These are phyloP conservation scores for Caenorhabditis plicata DNA, from an alignment of 2,888 invertebrate species.

Conservation along the genomic window DNA sequence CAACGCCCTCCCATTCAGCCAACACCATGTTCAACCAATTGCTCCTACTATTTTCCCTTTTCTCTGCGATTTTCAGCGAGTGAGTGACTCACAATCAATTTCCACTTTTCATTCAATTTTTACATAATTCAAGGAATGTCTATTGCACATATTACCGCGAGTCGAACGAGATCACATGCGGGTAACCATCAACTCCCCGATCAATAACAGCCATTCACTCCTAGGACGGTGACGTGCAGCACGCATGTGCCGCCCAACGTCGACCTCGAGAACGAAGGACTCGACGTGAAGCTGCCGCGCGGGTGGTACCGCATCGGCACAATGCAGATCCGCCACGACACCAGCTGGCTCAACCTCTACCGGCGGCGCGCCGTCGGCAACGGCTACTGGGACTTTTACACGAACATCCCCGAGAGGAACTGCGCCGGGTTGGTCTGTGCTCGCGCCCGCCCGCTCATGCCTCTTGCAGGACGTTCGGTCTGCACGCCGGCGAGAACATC, in stretches of 20 bases:
- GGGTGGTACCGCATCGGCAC: constrained; percentile 64
- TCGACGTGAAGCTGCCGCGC: constrained; percentile 60
- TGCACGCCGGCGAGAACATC: constrained; percentile 63
- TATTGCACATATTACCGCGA: constrained; percentile 64
- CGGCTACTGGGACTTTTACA: constrained; percentile 65
- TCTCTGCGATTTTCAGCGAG: too few relatives aligned
- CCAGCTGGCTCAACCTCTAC: constrained; percentile 62
- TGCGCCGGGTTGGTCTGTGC: constrained; percentile 57
- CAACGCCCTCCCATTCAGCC: too few relatives aligned
- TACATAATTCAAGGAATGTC: constrained; percentile 59
- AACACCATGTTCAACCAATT: too few relatives aligned
- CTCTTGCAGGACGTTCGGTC: constrained; percentile 58
- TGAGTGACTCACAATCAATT: too few relatives aligned
- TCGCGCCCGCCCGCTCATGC: not conserved
- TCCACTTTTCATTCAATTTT: too few relatives aligned
- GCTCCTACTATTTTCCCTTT: too few relatives aligned
- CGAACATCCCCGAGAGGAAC: constrained; percentile 63
- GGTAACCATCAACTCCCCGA: constrained; percentile 34
- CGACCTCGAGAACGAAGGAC: constrained; percentile 53
- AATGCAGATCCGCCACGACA: constrained; percentile 60
- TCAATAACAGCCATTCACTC: constrained; percentile 1
- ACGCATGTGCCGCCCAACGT: constrained; percentile 56
- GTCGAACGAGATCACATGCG: constrained; percentile 63
- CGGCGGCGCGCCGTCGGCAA: constrained; percentile 56
- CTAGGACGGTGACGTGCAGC: constrained; percentile 59